A percentile compares a stretch with the other conserved stretches of the same genome.
Evolutionary conservation across 1,140 invertebrate genomes (phyloP).

Genomic region (Achroia grisella): DNA sequence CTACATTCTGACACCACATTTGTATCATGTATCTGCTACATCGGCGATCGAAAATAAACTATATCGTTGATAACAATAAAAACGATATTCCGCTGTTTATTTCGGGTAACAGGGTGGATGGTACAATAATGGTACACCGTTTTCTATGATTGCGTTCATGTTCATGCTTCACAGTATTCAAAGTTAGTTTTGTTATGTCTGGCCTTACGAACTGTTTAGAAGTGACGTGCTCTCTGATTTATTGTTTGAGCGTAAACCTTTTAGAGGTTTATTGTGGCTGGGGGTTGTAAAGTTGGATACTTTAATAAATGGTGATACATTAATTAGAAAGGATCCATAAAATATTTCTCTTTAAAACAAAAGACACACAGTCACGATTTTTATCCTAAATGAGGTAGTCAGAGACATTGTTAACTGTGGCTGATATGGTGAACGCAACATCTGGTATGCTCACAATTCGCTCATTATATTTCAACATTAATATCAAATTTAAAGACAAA

Average conservation of each 20-base stretch:
- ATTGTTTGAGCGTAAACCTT: slow-evolving; percentile 24
- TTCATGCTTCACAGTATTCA: slow-evolving; percentile 37
- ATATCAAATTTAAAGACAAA: too few relatives aligned
- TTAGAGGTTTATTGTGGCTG: slow-evolving; percentile 14
- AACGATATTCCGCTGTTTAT: background rate
- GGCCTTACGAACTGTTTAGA: slow-evolving; percentile 29
- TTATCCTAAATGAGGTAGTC: too few relatives aligned
- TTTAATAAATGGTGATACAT: slow-evolving; percentile 36
- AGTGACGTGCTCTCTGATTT: slow-evolving; percentile 44
- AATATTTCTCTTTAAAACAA: background rate
- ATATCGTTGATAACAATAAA: slow-evolving; percentile 5
- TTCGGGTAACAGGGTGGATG: slow-evolving; percentile 10
- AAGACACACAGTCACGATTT: too few relatives aligned
- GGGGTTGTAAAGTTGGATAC: slow-evolving; percentile 24
- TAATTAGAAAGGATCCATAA: slow-evolving; percentile 23
- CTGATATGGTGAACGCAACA: too few relatives aligned
- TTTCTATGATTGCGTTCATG: slow-evolving; percentile 47
- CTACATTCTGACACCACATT: slow-evolving; percentile 53
- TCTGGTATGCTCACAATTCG: too few relatives aligned
- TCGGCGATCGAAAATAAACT: slow-evolving; percentile 20
- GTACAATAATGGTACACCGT: slow-evolving; percentile 30
- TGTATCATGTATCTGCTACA: slow-evolving; percentile 22
- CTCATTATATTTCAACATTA: too few relatives aligned
- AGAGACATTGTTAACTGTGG: too few relatives aligned
- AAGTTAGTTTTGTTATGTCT: slow-evolving; percentile 46